phyloP scores from a whole-genome alignment of 2,113 vertebrate species.

The Anser cygnoides region DNA sequence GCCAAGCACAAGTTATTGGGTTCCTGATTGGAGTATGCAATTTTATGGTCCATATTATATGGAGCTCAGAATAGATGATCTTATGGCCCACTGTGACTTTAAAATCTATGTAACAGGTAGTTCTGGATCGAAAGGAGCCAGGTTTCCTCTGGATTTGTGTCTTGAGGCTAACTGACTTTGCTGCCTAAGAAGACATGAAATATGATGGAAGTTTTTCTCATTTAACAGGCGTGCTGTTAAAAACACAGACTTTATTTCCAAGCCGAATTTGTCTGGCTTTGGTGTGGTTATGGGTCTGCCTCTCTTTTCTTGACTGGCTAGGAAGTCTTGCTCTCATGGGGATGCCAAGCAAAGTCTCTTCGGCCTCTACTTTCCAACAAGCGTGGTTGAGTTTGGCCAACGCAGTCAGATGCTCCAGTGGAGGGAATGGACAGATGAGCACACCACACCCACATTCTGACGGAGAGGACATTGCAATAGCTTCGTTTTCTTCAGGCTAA shows the following conservation, averaged over 20 bases:
- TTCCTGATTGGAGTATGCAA: conserved; percentile 38
- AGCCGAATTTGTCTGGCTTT: conserved; percentile 24
- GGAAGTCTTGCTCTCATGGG: background rate
- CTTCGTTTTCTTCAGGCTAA: background rate
- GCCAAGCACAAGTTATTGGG: conserved; percentile 43
- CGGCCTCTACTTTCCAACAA: background rate
- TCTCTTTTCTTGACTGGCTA: background rate
- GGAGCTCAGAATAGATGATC: conserved; percentile 57
- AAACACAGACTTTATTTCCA: conserved; percentile 4
- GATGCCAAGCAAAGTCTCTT: background rate
- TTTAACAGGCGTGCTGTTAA: conserved; percentile 8
- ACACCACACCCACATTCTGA: background rate
- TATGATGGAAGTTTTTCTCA: background rate
- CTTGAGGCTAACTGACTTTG: conserved; percentile 26
- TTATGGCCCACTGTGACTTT: conserved; percentile 38
- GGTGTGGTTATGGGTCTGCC: background rate
- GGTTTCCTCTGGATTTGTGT: conserved; percentile 55
- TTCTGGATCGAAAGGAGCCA: conserved; percentile 42
- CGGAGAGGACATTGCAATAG: background rate
- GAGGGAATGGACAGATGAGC: background rate
- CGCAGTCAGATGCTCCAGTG: accelerated
- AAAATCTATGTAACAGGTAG: conserved; percentile 58
- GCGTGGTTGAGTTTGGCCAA: background rate
- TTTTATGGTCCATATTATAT: conserved; percentile 54
- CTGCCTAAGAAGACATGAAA: conserved; percentile 37